Conservation (phyloP, 2,797 vertebrate genomes). For the Halcyon chelicuti region DNA sequence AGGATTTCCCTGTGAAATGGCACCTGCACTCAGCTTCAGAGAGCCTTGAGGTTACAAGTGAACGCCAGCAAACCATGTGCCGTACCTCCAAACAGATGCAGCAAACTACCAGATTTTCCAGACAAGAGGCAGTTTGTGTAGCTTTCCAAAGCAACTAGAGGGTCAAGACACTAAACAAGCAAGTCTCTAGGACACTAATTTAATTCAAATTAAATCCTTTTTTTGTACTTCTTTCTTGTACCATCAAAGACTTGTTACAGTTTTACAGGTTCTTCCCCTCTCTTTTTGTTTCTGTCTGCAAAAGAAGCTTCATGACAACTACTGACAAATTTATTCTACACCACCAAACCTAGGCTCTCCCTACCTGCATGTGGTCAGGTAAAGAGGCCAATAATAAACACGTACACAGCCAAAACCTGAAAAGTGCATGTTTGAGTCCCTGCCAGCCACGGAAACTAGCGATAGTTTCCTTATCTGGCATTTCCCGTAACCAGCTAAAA, state of each 20-base stretch:
- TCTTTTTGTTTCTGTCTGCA: background rate
- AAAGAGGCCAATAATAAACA: background rate
- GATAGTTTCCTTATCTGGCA: background rate
- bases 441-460: background rate
- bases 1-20: background rate
- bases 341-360: background rate
- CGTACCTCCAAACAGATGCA: background rate
- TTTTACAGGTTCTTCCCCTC: background rate
- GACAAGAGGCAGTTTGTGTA: background rate
- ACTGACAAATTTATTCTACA: background rate
- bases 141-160: background rate
- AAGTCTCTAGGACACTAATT: background rate
- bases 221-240: background rate
- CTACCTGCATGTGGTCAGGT: background rate
- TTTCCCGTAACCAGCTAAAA: background rate
- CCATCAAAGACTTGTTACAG: background rate
- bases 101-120: background rate
- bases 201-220: background rate
- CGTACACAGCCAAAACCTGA: background rate
- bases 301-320: background rate
- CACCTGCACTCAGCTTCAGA: background rate
- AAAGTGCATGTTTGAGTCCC: background rate
- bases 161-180: background rate
- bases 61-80: background rate
- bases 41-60: background rate